Evolutionary conservation across 2,797 vertebrate species (phyloP), one percentile per base, ranked within the genome.

Genomic region (Brachymystax lenok): DNA sequence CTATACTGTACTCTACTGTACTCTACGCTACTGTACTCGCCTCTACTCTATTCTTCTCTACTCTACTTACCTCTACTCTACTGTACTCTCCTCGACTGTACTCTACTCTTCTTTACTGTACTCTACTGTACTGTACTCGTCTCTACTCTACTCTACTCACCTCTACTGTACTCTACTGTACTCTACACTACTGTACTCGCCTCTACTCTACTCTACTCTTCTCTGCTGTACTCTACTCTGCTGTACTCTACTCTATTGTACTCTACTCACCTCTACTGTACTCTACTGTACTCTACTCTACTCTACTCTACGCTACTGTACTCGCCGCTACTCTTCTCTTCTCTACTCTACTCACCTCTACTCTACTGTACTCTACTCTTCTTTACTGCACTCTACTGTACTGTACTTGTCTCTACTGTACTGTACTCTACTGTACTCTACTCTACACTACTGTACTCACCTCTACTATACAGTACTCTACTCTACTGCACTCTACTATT

Each of bases 281-380:
- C 27, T 28, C 27, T 28, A 30, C 30, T 30, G 0, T 30, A 30
- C 30, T 30, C 30, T 30, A 30, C 30, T 30, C 4, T 30, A 30
- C 30, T 30, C 4, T 0, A 0, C 3, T 30, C 4, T 76, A 74
- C 12, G 75, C 80, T 92, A 30, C 30, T 30, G 4, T 30, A 30
- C 30, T 30, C 30, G 0, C 0, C 30, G 4, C 4, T 30, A 30
- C 30, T 30, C 30, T 30, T 0, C 30, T 30, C 30, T 4, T 0
- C 30, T 30, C 30, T 30, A 30, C 30, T 30, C 0, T 4, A 4
- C 30, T 4, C 4, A 4, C 0, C 30, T 30, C 4, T 30, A 4
- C 30, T 30, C 2, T 35, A 10, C 35, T 40, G 0, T 35, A 35
- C 33, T 35, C 7, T 2, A 1, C 8, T 40, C 1, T 40, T 0